Evolutionary conservation across 2,888 invertebrate species (phyloP).

Genomic region (Erebia palarica): DNA sequence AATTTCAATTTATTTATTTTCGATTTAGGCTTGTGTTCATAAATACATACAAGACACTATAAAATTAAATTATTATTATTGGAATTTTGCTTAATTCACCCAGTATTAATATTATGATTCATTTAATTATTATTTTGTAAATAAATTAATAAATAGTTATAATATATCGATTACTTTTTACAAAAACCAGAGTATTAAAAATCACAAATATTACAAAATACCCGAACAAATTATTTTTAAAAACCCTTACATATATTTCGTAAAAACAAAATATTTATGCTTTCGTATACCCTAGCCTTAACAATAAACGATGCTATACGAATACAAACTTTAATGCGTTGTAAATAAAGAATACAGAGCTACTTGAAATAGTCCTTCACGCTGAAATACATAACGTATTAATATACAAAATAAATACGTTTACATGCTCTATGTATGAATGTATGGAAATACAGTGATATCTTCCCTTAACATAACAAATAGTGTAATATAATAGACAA

Average conservation of each 20-base stretch:
- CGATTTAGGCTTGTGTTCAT: too few relatives aligned
- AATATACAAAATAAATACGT: conserved; percentile 13
- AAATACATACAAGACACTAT: too few relatives aligned
- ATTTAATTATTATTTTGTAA: background rate
- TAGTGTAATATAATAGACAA: background rate
- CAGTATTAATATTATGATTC: background rate
- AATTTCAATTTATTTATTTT: background rate
- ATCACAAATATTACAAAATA: background rate
- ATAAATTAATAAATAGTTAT: background rate
- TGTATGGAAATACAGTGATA: conserved; percentile 14
- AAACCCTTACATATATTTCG: background rate
- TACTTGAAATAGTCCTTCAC: background rate
- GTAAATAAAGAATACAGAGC: conserved; percentile 14
- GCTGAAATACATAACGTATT: conserved; percentile 1
- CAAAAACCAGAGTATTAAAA: background rate
- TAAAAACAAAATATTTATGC: background rate
- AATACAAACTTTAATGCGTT: conserved; percentile 18
- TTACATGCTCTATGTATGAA: conserved; percentile 7
- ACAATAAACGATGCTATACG: conserved; percentile 28
- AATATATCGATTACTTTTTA: background rate
- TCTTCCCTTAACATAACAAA: background rate
- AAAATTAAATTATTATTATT: too few relatives aligned
- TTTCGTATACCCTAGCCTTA: conserved; percentile 25
- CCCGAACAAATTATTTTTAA: background rate
- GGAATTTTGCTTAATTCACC: too few relatives aligned